These are phyloP conservation scores for Periparus ater DNA, from an alignment of 2,797 vertebrate species.

Conservation along the genomic window DNA sequence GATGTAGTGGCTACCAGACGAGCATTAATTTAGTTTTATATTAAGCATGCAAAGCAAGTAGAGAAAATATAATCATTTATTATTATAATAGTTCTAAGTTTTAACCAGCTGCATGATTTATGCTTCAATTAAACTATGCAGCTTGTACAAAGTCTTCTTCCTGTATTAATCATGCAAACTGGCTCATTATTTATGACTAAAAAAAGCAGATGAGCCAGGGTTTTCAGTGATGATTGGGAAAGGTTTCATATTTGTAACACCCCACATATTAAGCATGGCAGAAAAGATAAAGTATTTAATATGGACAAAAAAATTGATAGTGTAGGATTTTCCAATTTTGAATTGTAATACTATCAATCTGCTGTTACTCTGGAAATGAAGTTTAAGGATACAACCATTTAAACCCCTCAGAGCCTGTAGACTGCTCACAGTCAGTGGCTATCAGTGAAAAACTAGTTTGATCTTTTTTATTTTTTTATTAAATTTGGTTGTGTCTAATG, in stretches of 20 bases:
- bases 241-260: slow-evolving; percentile 15
- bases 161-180: slow-evolving; percentile 56
- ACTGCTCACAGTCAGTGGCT: background rate
- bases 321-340: background rate
- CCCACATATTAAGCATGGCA: background rate
- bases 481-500: background rate
- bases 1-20: slow-evolving; percentile 23
- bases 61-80: slow-evolving; percentile 59
- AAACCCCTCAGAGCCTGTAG: background rate
- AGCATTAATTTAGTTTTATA: slow-evolving; percentile 61
- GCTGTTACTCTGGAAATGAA: background rate
- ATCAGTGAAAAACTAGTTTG: background rate
- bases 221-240: slow-evolving; percentile 12
- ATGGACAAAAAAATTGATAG: background rate
- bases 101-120: slow-evolving; percentile 68
- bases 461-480: background rate
- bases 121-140: slow-evolving; percentile 61
- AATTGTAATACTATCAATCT: background rate
- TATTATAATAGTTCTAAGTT: slow-evolving; percentile 51
- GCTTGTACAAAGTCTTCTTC: slow-evolving; percentile 55
- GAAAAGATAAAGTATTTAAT: background rate
- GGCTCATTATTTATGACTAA: slow-evolving; percentile 49
- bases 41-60: slow-evolving; percentile 55
- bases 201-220: slow-evolving; percentile 18
- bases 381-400: background rate